Conservation (phyloP, 2,113 vertebrate genomes). For the Ciconia maguari region DNA sequence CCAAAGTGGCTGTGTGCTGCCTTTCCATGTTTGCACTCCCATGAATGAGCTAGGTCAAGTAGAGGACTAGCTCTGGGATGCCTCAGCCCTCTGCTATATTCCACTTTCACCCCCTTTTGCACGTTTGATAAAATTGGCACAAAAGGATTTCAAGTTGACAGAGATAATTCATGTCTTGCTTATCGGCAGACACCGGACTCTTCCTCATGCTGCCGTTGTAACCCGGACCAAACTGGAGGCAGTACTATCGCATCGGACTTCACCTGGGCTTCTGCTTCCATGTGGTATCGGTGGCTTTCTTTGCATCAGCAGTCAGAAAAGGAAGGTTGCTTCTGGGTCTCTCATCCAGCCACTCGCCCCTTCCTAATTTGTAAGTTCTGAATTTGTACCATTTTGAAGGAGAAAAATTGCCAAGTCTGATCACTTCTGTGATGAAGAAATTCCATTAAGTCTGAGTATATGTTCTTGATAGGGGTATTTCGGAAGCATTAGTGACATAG, state of each 20-base stretch:
- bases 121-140: background rate
- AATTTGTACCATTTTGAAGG: background rate
- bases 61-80: background rate
- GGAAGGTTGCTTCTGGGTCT: background rate
- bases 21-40: background rate
- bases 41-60: background rate
- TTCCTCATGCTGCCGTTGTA: accelerated
- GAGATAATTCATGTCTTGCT: accelerated
- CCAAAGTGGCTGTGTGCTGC: background rate
- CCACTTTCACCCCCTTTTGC: background rate
- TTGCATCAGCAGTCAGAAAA: background rate
- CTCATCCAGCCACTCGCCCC: background rate
- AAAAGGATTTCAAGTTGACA: background rate
- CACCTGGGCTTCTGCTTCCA: background rate
- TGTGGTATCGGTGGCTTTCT: background rate
- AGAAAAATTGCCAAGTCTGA: background rate
- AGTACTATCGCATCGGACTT: background rate
- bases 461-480: background rate
- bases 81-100: background rate
- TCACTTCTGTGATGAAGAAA: background rate
- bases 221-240: background rate
- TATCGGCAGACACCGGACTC: accelerated
- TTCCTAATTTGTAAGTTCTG: background rate
- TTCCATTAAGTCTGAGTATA: background rate
- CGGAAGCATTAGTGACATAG: background rate